A percentile compares a stretch with the other conserved stretches of the same genome.
Conservation (phyloP, 2,888 invertebrate genomes). For the Calephelis perditalis region DNA sequence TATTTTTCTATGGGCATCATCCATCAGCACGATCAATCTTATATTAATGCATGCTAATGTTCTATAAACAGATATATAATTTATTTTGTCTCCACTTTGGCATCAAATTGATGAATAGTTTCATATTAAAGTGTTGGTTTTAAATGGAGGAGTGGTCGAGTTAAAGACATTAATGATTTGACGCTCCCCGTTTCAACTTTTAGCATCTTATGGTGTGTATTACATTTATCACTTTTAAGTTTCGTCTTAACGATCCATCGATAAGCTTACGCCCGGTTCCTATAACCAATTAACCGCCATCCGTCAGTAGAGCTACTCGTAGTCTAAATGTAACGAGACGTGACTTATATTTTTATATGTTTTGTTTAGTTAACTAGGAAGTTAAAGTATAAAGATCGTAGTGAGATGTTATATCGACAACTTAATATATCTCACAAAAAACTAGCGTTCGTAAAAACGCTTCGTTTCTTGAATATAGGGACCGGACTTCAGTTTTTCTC, state of each 20-base stretch:
- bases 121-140: constrained; percentile 62
- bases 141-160: constrained; percentile 62
- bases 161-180: constrained; percentile 65
- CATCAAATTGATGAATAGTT: constrained; percentile 69
- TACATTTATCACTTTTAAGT: background rate
- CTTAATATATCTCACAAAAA: too few relatives aligned
- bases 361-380: too few relatives aligned
- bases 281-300: constrained; percentile 23
- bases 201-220: constrained; percentile 3
- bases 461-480: too few relatives aligned
- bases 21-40: constrained; percentile 73
- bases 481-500: too few relatives aligned
- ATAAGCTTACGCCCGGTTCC: too few relatives aligned
- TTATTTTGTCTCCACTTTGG: constrained; percentile 74
- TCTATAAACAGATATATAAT: constrained; percentile 77
- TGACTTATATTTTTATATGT: too few relatives aligned
- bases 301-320: too few relatives aligned
- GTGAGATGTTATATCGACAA: too few relatives aligned
- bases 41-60: constrained; percentile 75
- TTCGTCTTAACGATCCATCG: too few relatives aligned
- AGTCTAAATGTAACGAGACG: too few relatives aligned
- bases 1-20: constrained; percentile 74
- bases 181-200: constrained; percentile 51
- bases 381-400: too few relatives aligned
- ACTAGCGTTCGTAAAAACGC: too few relatives aligned